Percentiles rank a stretch among this genome's conserved stretches.
These are phyloP conservation scores for Limosa lapponica DNA, from an alignment of 2,797 vertebrate genomes.

Conservation along the genomic window DNA sequence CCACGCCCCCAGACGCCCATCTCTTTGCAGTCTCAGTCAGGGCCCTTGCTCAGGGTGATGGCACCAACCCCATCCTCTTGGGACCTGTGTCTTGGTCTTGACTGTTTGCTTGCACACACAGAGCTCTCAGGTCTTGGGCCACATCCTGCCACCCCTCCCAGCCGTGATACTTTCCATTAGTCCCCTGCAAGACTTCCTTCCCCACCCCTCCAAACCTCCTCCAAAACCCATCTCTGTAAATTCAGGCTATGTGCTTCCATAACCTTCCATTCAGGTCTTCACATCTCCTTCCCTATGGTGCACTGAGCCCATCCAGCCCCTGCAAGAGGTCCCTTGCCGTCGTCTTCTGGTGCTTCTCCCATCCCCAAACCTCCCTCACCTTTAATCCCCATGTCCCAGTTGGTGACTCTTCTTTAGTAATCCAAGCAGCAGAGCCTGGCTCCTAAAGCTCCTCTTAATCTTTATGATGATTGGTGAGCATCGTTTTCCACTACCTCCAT, in stretches of 20 bases:
- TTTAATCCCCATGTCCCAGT: not conserved
- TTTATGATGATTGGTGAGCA: not conserved
- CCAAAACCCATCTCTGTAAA: not conserved
- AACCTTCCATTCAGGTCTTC: too few relatives aligned
- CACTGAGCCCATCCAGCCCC: not conserved
- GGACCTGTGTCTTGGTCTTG: accelerated
- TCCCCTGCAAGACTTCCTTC: not conserved
- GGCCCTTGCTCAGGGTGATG: accelerated
- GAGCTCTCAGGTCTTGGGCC: not conserved
- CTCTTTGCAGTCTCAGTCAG: not conserved
- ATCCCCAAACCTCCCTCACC: accelerated
- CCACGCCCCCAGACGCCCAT: too few relatives aligned
- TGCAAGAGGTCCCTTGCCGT: not conserved
- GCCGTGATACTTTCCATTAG: not conserved
- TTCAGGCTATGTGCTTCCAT: not conserved
- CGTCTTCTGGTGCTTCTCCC: not conserved
- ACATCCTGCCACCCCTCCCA: not conserved
- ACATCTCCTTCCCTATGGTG: accelerated
- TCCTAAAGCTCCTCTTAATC: not conserved
- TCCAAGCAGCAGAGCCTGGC: not conserved
- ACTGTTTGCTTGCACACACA: too few relatives aligned
- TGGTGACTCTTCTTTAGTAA: not conserved
- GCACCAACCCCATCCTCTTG: not conserved
- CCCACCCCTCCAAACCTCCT: not conserved
- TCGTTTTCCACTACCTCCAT: not conserved